Evolutionary conservation across 1,140 invertebrate genomes (phyloP), one percentile per base, ranked within the genome.

Genomic region (Brachionus rubens): DNA sequence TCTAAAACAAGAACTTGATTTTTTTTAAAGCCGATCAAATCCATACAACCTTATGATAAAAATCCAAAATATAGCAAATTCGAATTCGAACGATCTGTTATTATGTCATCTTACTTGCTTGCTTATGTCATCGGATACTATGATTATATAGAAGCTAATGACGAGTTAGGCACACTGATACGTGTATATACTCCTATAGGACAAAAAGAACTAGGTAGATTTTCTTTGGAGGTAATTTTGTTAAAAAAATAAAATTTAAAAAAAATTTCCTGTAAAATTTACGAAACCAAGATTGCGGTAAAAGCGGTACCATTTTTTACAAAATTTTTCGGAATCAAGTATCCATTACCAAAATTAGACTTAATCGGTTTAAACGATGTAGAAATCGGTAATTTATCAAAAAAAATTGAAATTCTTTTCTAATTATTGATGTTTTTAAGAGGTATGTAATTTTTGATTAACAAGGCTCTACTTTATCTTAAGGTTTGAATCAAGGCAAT

Each of bases 101-200:
- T 94, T 76, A 98, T 98, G 96, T 95, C 93, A 1, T 96, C 95
- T 0, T 98, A 98, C 82, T 85, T 98, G 68, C 90, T 98, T 47
- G 95, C 94, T 0, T 89, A 91, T 50, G 90, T 95, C 0, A 89
- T 98, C 5, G 94, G 94, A 24, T 93, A 97, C 83, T 97, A 92
- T 84, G 94, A 97, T 83, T 94, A 90, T 84, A 88, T 97, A 2
- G 94, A 97, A 75, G 82, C 28, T 5, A 80, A 68, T 46, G 82
- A 84, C 76, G 65, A 77, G 16, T 80, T 94, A 86, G 93, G 92
- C 9, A 90, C 94, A 9, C 78, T 90, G 24, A 90, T 97, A 0
- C 86, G 94, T 77, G 93, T 97, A 0, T 98, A 94, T 80, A 96
- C 94, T 5, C 92, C 93, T 3, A 88, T 91, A 4, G 92, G 92